Conservation (phyloP, 1,140 invertebrate genomes). For the Diprion similis region DNA sequence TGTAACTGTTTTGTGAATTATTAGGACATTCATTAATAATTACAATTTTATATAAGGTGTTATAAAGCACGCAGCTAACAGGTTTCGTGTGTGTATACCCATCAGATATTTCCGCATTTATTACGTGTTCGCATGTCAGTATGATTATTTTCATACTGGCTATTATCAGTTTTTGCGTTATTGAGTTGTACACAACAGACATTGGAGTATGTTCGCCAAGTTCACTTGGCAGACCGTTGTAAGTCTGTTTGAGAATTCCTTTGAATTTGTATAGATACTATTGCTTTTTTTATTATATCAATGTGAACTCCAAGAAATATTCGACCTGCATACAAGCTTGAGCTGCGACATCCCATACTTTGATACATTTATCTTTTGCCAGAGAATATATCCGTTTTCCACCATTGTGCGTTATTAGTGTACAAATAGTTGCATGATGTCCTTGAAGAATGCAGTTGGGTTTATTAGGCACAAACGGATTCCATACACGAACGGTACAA, state of each 20-base stretch:
- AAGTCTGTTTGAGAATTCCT: conserved; percentile 59
- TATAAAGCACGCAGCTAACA: conserved; percentile 72
- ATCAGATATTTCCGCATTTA: conserved; percentile 70
- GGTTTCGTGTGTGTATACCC: conserved; percentile 71
- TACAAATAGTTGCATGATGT: conserved; percentile 73
- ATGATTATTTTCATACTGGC: conserved; percentile 67
- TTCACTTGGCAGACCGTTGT: conserved; percentile 65
- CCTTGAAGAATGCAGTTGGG: conserved; percentile 69
- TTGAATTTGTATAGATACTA: conserved; percentile 4
- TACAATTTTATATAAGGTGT: conserved; percentile 72
- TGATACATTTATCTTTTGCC: conserved; percentile 71
- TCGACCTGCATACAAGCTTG: conserved; percentile 68
- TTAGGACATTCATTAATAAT: conserved; percentile 4
- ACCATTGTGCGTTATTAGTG: conserved; percentile 67
- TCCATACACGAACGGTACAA: conserved; percentile 76
- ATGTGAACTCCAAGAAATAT: conserved; percentile 18
- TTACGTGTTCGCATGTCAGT: conserved; percentile 66
- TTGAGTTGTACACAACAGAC: conserved; percentile 67
- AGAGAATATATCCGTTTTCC: conserved; percentile 65
- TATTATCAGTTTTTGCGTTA: conserved; percentile 69
- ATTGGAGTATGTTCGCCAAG: conserved; percentile 66
- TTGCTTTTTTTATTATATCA: conserved; percentile 7
- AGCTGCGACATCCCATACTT: conserved; percentile 71
- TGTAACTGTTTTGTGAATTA: background rate
- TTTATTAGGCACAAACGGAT: conserved; percentile 73